phyloP scores from a whole-genome alignment of 2,888 invertebrate species.

The Galeopsomyia nigrocyanea region DNA sequence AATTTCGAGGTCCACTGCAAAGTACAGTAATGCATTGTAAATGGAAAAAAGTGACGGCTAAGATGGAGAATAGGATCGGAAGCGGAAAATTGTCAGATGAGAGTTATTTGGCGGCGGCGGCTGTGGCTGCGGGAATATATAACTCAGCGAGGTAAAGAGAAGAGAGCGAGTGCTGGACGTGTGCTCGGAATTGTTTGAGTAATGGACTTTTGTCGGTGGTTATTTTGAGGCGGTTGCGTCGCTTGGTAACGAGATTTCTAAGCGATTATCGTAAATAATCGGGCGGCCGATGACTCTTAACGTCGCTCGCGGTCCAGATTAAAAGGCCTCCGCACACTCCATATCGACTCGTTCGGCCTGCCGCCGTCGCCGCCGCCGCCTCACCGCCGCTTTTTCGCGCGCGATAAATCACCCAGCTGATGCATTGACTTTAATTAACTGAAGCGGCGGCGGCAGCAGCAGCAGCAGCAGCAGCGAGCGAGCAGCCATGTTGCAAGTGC shows the following conservation, averaged over 20 bases:
- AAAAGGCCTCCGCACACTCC: neutral
- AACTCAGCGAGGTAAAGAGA: conserved; percentile 21
- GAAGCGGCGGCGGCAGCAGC: neutral
- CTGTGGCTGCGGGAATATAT: neutral
- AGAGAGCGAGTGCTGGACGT: neutral
- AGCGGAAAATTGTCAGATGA: no score
- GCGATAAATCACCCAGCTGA: conserved; percentile 45
- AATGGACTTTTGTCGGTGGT: conserved; percentile 26
- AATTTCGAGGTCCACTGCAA: no score
- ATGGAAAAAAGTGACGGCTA: no score
- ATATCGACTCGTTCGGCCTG: conserved; percentile 4
- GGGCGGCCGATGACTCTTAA: conserved; percentile 33
- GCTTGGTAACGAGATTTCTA: conserved; percentile 43
- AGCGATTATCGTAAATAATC: conserved; percentile 49
- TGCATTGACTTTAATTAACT: conserved; percentile 50
- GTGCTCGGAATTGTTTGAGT: conserved; percentile 20
- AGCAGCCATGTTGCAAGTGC: no score
- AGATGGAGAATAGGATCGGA: no score
- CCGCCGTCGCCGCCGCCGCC: no score
- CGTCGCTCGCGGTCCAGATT: conserved; percentile 1
- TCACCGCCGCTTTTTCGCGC: conserved; percentile 32
- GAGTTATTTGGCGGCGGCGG: no score
- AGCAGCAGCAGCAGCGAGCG: neutral
- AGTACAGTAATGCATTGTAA: no score
- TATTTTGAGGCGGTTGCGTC: conserved; percentile 29